Conservation (phyloP, 2,797 vertebrate species). For the Squalus acanthias region DNA sequence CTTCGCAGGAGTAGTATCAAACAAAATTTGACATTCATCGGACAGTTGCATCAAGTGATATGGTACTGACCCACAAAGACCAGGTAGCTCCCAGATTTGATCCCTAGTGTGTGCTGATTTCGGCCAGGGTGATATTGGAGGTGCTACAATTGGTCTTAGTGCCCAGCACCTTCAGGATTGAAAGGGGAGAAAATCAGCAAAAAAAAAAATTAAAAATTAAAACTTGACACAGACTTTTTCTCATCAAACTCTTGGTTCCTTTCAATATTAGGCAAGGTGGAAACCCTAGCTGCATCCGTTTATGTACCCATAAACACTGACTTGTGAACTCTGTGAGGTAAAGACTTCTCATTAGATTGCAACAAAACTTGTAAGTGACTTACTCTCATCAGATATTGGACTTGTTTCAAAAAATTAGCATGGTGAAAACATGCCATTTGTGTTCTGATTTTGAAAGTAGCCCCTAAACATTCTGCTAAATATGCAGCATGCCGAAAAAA, state of each 20-base stretch:
- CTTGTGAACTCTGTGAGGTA: constrained; percentile 29
- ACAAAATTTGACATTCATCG: background rate
- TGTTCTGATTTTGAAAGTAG: background rate
- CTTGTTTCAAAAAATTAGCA: constrained; percentile 33
- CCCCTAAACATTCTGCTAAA: background rate
- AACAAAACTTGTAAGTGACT: constrained; percentile 37
- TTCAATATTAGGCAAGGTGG: constrained; percentile 29
- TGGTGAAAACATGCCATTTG: constrained; percentile 14
- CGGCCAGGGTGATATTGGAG: background rate
- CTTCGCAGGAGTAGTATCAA: background rate
- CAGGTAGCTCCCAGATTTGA: background rate
- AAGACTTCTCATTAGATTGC: constrained; percentile 35
- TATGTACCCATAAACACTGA: constrained; percentile 31
- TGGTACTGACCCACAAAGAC: background rate
- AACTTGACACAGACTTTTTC: background rate
- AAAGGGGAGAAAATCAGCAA: background rate
- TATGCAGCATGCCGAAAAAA: background rate
- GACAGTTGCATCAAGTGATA: background rate
- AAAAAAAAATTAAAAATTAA: background rate
- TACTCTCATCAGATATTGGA: constrained; percentile 12
- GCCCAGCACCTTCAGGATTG: background rate
- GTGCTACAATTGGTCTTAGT: background rate
- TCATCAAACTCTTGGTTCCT: constrained; percentile 18
- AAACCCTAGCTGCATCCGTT: constrained; percentile 20
- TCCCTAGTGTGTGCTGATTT: background rate